Evolutionary conservation across 2,888 invertebrate species (phyloP), one percentile per base, ranked within the genome.

Genomic region (Lobophora halterata): DNA sequence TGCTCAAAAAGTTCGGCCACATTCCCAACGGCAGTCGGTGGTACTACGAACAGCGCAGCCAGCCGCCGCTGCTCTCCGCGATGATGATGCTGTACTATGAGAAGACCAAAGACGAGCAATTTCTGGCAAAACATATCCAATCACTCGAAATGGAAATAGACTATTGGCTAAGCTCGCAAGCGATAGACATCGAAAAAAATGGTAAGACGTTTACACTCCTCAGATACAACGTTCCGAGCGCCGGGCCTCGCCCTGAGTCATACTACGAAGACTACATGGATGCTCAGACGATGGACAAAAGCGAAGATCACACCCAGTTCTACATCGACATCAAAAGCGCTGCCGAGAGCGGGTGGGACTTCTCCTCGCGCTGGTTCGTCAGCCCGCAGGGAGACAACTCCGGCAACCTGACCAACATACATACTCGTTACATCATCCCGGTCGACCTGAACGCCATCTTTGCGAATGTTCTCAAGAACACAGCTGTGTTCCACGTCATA

Each of bases 341-440:
- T 0, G 95, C 95, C 2, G 96, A 96, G 73, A 93, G 93, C 23
- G 97, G 97, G 0, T 95, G 95, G 95, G 97, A 97, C 64, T 96
- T 95, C 72, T 94, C 94, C 2, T 89, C 91, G 1, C 90, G 96
- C 9, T 96, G 96, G 96, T 91, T 94, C 58, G 86, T 91, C 35
- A 72, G 72, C 20, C 12, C 52, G 0, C 75, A 88, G 4, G 91
- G 91, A 7, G 86, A 89, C 16, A 90, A 91, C 49, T 79, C 79
- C 45, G 90, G 90, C 38, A 82, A 90, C 52, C 70, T 96, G 39
- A 81, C 89, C 2, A 86, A 91, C 44, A 90, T 94, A 10, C 89
- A 91, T 43, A 92, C 93, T 0, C 87, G 85, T 20, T 74, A 90
- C 33, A 90, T 96, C n/a, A 79, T 95, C 12, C 95, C 96, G 0